Percentiles rank a stretch among this genome's conserved stretches.
phyloP scores from a whole-genome alignment of 1,140 invertebrate species.

The Myzus persicae region DNA sequence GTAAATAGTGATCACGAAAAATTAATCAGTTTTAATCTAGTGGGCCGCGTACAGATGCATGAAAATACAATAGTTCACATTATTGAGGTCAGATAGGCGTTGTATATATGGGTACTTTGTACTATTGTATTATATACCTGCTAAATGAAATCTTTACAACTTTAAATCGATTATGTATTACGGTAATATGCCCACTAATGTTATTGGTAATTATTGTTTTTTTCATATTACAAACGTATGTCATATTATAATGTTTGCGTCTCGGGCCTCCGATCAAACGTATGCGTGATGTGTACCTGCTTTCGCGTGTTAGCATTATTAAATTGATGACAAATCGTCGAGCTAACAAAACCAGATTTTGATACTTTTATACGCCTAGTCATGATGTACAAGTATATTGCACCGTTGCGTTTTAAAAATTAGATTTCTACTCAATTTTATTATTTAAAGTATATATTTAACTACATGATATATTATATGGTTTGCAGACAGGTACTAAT shows the following conservation, averaged over 20 bases:
- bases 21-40: conserved; percentile 36
- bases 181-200: not conserved
- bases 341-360: not conserved
- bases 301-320: not conserved
- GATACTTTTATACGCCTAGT: not conserved
- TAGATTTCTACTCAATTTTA: not conserved
- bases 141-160: not conserved
- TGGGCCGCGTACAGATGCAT: not conserved
- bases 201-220: not conserved
- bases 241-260: no score
- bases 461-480: no score
- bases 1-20: conserved; percentile 25
- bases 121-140: no score
- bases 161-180: not conserved
- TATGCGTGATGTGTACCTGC: not conserved
- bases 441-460: no score
- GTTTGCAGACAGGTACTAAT: no score
- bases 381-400: not conserved
- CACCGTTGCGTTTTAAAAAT: not conserved
- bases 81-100: not conserved
- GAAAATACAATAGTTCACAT: conserved; percentile 29
- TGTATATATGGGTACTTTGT: not conserved
- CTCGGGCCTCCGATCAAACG: not conserved
- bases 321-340: no score
- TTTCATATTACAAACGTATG: not conserved